phyloP scores from a whole-genome alignment of 2,113 vertebrate species.

The Gasterosteus aculeatus region DNA sequence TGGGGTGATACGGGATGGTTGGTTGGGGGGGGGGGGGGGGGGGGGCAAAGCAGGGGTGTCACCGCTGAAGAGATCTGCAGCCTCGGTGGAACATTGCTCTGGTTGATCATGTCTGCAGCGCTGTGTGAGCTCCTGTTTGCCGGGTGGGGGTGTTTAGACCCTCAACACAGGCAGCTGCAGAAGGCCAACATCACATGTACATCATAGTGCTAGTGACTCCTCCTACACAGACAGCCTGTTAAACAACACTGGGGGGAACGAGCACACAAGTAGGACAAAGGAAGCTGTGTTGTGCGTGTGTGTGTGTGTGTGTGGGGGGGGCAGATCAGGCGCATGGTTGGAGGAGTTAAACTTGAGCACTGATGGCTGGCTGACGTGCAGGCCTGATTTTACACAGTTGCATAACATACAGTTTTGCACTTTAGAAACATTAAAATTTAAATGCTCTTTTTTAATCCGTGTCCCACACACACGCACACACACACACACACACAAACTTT shows the following conservation, averaged over 20 bases:
- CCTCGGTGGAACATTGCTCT: constrained; percentile 55
- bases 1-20: constrained; percentile 38
- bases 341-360: constrained; percentile 64
- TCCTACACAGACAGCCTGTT: constrained; percentile 43
- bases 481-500: constrained; percentile 27
- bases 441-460: constrained; percentile 76
- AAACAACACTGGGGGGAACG: constrained; percentile 34
- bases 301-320: neutral
- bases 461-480: constrained; percentile 21
- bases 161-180: constrained; percentile 55
- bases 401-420: constrained; percentile 78
- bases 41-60: constrained; percentile 23
- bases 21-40: constrained; percentile 22
- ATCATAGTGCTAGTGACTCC: constrained; percentile 33
- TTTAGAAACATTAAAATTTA: constrained; percentile 79
- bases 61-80: constrained; percentile 40
- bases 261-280: constrained; percentile 31
- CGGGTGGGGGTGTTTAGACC: constrained; percentile 33
- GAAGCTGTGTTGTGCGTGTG: constrained; percentile 22
- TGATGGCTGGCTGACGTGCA: constrained; percentile 58
- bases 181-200: constrained; percentile 48
- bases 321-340: constrained; percentile 54
- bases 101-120: constrained; percentile 58
- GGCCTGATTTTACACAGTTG: constrained; percentile 67
- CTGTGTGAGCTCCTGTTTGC: constrained; percentile 62